Conservation (phyloP, 1,140 invertebrate species). For the Maniola jurtina region DNA sequence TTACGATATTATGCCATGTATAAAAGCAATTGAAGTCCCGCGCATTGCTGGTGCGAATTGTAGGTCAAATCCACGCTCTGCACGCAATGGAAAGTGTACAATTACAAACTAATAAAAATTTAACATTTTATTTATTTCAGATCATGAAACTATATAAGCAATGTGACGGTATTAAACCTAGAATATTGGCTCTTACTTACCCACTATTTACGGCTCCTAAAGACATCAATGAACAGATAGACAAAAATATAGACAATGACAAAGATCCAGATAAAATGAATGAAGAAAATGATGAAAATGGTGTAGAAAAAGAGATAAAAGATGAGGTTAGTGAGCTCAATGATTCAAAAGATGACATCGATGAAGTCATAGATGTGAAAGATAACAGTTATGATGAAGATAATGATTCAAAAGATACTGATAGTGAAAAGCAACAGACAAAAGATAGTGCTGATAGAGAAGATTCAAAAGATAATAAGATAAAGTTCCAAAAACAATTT, state of each 20-base stretch:
- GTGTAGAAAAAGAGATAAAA: not conserved
- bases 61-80: too few species aligned
- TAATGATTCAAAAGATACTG: not conserved
- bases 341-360: slow-evolving; percentile 17
- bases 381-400: slow-evolving; percentile 9
- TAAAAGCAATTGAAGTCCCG: too few species aligned
- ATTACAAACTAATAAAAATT: not conserved
- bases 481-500: too few species aligned
- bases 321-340: not conserved
- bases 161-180: slow-evolving; percentile 40
- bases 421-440: not conserved
- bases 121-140: slow-evolving; percentile 35
- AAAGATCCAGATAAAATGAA: slow-evolving; percentile 12
- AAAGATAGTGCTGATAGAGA: not conserved
- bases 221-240: slow-evolving; percentile 25
- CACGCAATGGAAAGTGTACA: too few species aligned
- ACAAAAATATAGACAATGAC: slow-evolving; percentile 13
- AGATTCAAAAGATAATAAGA: slow-evolving; percentile 2
- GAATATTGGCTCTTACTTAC: slow-evolving; percentile 61
- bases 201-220: slow-evolving; percentile 54
- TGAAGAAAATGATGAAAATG: slow-evolving; percentile 7
- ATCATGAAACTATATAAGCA: slow-evolving; percentile 60
- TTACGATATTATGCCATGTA: too few species aligned
- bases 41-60: too few species aligned
- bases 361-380: slow-evolving; percentile 3